These are phyloP conservation scores for Ichneumon xanthorius DNA, from an alignment of 2,888 invertebrate species.

Conservation along the genomic window DNA sequence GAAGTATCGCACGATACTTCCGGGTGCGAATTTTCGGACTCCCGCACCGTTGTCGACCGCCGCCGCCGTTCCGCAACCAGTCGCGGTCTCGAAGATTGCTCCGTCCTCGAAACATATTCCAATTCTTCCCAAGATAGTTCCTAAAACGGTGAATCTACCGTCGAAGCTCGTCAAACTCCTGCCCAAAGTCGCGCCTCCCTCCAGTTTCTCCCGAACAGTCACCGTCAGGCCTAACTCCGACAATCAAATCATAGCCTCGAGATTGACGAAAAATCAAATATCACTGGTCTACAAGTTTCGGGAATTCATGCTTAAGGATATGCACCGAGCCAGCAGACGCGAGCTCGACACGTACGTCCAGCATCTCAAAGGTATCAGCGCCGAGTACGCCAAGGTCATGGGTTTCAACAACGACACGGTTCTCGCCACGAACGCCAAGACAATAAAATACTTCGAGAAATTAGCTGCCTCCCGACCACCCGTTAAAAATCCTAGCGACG, in stretches of 20 bases:
- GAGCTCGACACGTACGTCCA: slow-evolving; percentile 70
- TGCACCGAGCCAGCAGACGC: slow-evolving; percentile 6
- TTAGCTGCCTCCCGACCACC: slow-evolving; percentile 46
- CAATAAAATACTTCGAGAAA: slow-evolving; percentile 66
- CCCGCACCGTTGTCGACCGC: slow-evolving; percentile 28
- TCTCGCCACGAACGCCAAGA: slow-evolving; percentile 67
- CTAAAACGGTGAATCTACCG: not conserved
- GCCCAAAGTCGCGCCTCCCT: not conserved
- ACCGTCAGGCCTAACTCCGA: not conserved
- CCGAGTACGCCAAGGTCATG: slow-evolving; percentile 69
- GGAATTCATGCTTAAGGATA: slow-evolving; percentile 45
- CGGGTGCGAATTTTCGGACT: slow-evolving; percentile 40
- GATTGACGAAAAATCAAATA: slow-evolving; percentile 49
- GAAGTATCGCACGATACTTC: slow-evolving; percentile 54
- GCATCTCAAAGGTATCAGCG: slow-evolving; percentile 70
- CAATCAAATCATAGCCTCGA: slow-evolving; percentile 10
- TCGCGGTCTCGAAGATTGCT: not conserved
- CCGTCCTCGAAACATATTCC: not conserved
- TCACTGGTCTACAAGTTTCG: slow-evolving; percentile 44
- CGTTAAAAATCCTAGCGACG: not conserved
- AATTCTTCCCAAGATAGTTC: slow-evolving; percentile 9
- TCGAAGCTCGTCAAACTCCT: not conserved
- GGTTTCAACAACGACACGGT: slow-evolving; percentile 59
- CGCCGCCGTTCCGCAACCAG: not conserved
- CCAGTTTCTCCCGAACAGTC: slow-evolving; percentile 8